Percentiles rank a stretch among this genome's conserved stretches.
phyloP scores from a whole-genome alignment of 2,888 invertebrate genomes.

The Cephus pygmeus region DNA sequence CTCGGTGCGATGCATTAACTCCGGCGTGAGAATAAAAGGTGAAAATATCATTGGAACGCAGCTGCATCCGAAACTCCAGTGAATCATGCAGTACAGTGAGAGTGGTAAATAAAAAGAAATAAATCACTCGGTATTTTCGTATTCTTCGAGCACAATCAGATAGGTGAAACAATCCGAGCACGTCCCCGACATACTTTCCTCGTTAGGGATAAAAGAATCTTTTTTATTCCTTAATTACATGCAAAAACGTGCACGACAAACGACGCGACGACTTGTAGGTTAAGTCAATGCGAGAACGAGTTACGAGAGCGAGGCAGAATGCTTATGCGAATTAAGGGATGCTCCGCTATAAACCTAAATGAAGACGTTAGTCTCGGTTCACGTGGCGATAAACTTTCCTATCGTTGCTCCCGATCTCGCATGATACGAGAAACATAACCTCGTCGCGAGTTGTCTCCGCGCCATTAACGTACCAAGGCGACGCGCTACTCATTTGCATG shows the following conservation, averaged over 20 bases:
- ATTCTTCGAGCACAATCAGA: neutral
- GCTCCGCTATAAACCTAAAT: constrained; percentile 1
- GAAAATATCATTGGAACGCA: neutral
- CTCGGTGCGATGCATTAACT: neutral
- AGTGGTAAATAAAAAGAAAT: neutral
- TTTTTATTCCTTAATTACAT: neutral
- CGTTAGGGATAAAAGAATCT: neutral
- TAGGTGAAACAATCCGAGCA: neutral
- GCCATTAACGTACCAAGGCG: neutral
- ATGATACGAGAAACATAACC: constrained; percentile 11
- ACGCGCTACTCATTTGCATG: constrained; percentile 4
- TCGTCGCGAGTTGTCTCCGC: neutral
- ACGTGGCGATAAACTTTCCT: neutral
- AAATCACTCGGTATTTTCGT: neutral
- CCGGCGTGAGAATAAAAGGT: neutral
- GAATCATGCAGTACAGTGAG: neutral
- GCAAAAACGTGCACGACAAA: neutral
- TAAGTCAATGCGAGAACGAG: neutral
- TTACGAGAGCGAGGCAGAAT: neutral
- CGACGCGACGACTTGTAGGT: neutral
- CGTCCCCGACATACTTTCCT: neutral
- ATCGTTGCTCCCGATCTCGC: constrained; percentile 11
- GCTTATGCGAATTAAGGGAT: constrained; percentile 2
- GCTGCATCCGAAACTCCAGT: neutral
- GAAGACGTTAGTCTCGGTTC: constrained; percentile 5